These are phyloP conservation scores for Anticlea derivata DNA, from an alignment of 2,888 invertebrate species.

Conservation along the genomic window DNA sequence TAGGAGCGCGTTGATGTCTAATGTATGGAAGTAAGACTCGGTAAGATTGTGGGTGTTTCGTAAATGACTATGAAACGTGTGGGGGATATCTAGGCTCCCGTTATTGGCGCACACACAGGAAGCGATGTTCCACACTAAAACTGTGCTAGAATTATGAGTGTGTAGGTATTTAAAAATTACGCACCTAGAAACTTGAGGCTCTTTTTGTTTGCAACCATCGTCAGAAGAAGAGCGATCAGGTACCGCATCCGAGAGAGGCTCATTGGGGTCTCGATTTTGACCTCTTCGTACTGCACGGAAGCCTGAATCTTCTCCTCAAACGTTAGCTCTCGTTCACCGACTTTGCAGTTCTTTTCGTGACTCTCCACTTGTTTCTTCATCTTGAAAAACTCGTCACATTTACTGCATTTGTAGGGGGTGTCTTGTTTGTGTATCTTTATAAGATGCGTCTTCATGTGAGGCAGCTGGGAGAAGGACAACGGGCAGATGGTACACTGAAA, in stretches of 20 bases:
- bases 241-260: conserved; percentile 90
- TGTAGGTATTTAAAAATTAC: conserved; percentile 69
- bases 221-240: conserved; percentile 90
- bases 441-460: conserved; percentile 95
- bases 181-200: conserved; percentile 90
- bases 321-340: conserved; percentile 50
- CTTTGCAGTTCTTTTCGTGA: conserved; percentile 83
- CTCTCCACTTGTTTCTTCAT: conserved; percentile 88
- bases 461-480: conserved; percentile 90
- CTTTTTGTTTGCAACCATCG: conserved; percentile 92
- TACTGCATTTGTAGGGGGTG: conserved; percentile 90
- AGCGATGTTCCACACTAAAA: conserved; percentile 74
- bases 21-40: conserved; percentile 47
- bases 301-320: conserved; percentile 55
- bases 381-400: conserved; percentile 89
- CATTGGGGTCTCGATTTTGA: conserved; percentile 81
- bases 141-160: conserved; percentile 54
- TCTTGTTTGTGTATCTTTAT: conserved; percentile 91
- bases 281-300: conserved; percentile 60
- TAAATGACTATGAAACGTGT: conserved; percentile 50
- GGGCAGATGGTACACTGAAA: conserved; percentile 89
- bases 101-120: conserved; percentile 76
- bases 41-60: conserved; percentile 32
- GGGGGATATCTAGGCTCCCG: conserved; percentile 46
- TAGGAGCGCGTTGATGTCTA: conserved; percentile 71